These are phyloP conservation scores for Hassar affinis DNA, from an alignment of 2,113 vertebrate species.

Conservation along the genomic window DNA sequence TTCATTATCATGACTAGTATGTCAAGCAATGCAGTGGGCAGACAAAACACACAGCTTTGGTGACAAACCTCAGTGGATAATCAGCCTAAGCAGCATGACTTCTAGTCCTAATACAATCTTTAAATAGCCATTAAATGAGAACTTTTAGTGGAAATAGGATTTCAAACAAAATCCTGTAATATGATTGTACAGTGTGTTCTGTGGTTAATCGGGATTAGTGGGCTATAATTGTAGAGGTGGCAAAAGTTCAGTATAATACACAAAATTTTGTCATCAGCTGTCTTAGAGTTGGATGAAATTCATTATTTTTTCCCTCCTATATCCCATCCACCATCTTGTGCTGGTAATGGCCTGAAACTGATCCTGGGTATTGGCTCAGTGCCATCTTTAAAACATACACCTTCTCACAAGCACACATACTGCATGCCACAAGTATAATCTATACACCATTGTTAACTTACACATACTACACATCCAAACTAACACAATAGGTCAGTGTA, in stretches of 20 bases:
- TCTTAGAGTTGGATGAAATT: background rate
- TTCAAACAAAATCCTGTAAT: conserved; percentile 59
- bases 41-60: conserved; percentile 16
- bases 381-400: background rate
- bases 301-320: background rate
- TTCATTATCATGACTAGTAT: conserved; percentile 13
- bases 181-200: conserved; percentile 57
- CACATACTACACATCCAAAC: background rate
- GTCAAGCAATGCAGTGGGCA: conserved; percentile 45
- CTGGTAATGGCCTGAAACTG: background rate
- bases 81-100: conserved; percentile 54
- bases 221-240: background rate
- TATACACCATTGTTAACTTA: background rate
- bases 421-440: background rate
- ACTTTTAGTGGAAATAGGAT: conserved; percentile 65
- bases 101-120: conserved; percentile 55
- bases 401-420: background rate
- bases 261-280: too few relatives aligned
- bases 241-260: too few relatives aligned
- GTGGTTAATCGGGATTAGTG: conserved; percentile 59
- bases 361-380: background rate
- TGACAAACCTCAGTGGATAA: conserved; percentile 39
- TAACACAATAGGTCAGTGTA: background rate
- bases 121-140: conserved; percentile 68
- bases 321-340: background rate